phyloP scores from a whole-genome alignment of 2,888 invertebrate genomes.

The Dione juno region DNA sequence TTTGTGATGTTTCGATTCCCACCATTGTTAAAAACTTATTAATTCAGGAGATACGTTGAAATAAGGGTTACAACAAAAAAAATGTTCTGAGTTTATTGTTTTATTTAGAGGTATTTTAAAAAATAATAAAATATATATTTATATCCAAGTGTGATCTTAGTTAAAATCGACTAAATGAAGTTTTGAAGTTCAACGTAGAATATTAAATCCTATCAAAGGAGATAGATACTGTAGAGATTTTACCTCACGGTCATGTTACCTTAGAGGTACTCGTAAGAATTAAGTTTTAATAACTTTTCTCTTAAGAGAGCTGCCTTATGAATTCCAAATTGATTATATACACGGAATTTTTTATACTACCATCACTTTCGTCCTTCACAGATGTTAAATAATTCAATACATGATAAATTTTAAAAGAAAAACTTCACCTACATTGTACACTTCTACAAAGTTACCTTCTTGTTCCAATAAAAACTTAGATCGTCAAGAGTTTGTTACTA shows the following conservation, averaged over 20 bases:
- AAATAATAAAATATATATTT: too few relatives aligned
- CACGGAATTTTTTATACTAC: slow-evolving; percentile 5
- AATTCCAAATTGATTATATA: slow-evolving; percentile 23
- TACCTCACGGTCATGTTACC: background rate
- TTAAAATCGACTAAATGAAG: too few relatives aligned
- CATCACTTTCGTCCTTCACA: background rate
- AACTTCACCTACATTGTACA: slow-evolving; percentile 25
- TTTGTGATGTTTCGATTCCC: slow-evolving; percentile 69
- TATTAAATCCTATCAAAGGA: background rate
- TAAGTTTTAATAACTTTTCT: slow-evolving; percentile 6
- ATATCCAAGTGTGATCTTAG: too few relatives aligned
- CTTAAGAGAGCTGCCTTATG: slow-evolving; percentile 28
- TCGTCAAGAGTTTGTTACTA: slow-evolving; percentile 33
- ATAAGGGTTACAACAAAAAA: slow-evolving; percentile 44
- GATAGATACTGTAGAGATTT: background rate
- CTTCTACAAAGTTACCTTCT: slow-evolving; percentile 18
- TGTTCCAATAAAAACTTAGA: slow-evolving; percentile 29
- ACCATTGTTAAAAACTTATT: slow-evolving; percentile 51
- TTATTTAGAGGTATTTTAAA: slow-evolving; percentile 12
- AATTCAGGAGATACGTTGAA: slow-evolving; percentile 42
- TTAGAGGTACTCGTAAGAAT: background rate
- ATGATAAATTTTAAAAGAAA: slow-evolving; percentile 16
- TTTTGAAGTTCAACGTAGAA: background rate
- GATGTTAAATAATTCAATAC: slow-evolving; percentile 14
- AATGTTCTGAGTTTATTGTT: slow-evolving; percentile 38